Evolutionary conservation across 1,140 invertebrate species (phyloP), one percentile per base, ranked within the genome.

Genomic region (Panonychus citri): DNA sequence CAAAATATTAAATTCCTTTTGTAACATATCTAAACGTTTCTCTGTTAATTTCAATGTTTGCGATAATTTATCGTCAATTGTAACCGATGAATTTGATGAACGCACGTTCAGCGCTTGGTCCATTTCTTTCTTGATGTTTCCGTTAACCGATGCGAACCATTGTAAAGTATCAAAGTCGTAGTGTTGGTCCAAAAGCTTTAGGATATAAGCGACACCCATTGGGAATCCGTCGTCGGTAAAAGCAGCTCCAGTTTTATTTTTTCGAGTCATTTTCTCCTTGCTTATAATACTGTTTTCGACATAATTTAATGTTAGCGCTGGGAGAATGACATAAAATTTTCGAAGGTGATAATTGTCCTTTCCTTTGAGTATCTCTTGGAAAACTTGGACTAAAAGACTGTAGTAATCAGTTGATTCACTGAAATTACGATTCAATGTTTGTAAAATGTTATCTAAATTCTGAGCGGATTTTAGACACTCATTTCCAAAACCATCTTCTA

Each of bases 191-290:
- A 83, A 64, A 28, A 82, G 66, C 62, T 76, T 76, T 13, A 82
- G 68, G 39, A 81, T 71, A 63, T 79, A 83, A 1, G 81, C 79
- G n/a, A 83, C 64, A 42, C 91, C 93, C 77, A 99, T 87, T 26
- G 89, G 83, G 74, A 99, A 97, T 37, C 94, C 94, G 72, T 98
- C 94, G 71, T 98, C 91, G 7, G 87, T 91, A 69, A 98, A 97
- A 3, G 85, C 78, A 56, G 85, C 82, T 26, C 82, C 83, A 7
- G n/a, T 61, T 65, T 82, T 82, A 63, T 87, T 86, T 64, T 87
- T 89, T 49, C 80, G 80, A 61, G 74, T 78, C 69, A 97, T 79
- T 67, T 88, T 86, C 62, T 96, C 87, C 68, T 96, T 95, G 62
- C 83, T 84, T 21, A 80, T 77, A 52, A 96, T 79, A 25, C 86